Evolutionary conservation across 2,888 invertebrate genomes (phyloP).

Genomic region (Cyclophora punctaria): DNA sequence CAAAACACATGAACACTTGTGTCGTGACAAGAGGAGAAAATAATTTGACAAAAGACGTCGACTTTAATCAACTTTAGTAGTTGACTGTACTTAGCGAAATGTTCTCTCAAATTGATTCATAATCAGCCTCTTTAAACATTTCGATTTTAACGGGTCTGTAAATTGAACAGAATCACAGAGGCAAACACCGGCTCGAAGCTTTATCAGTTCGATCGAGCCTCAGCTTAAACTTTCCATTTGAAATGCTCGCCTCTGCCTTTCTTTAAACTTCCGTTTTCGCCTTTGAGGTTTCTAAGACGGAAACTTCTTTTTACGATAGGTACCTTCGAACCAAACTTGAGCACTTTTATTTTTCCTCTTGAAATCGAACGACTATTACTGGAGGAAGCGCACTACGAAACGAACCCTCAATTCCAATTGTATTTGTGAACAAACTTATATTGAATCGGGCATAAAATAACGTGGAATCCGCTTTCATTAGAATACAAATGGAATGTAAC

Average conservation of each 20-base stretch:
- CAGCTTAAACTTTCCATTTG: slow-evolving; percentile 51
- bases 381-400: slow-evolving; percentile 8
- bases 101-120: slow-evolving; percentile 1
- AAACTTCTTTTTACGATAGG: slow-evolving; percentile 47
- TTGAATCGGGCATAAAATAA: slow-evolving; percentile 15
- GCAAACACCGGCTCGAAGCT: slow-evolving; percentile 29
- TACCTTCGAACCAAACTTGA: slow-evolving; percentile 32
- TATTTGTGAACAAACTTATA: slow-evolving; percentile 11
- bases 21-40: no score
- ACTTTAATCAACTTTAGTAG: no score
- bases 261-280: slow-evolving; percentile 53
- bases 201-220: slow-evolving; percentile 43
- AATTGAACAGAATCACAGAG: slow-evolving; percentile 35
- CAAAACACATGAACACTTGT: no score
- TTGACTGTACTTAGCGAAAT: background rate
- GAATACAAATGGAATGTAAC: slow-evolving; percentile 11
- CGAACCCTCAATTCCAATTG: slow-evolving; percentile 1
- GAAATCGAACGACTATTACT: slow-evolving; percentile 22
- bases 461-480: slow-evolving; percentile 5
- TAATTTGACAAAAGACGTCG: no score
- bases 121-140: slow-evolving; percentile 12
- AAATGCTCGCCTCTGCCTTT: slow-evolving; percentile 50
- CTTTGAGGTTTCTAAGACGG: slow-evolving; percentile 58
- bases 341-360: slow-evolving; percentile 39
- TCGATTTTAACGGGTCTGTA: slow-evolving; percentile 22